Conservation (phyloP, 2,797 vertebrate genomes). For the Hemibagrus guttatus region DNA sequence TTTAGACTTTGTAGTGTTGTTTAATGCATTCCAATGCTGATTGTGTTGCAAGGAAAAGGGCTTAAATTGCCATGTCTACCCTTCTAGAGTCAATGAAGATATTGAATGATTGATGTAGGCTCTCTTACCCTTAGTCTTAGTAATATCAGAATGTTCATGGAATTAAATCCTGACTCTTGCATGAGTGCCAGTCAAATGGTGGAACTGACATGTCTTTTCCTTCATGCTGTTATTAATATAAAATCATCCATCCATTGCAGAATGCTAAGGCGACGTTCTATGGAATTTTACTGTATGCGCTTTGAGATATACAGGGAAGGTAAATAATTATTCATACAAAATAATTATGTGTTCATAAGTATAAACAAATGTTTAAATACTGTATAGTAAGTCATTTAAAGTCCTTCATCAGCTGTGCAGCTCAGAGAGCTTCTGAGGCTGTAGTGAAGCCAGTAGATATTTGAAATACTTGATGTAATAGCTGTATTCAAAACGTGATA, state of each 20-base stretch:
- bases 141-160: not conserved
- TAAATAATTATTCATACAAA: not conserved
- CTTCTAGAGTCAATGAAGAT: not conserved
- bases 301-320: not conserved
- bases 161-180: not conserved
- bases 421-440: no score
- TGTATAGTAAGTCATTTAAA: no score
- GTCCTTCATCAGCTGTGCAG: no score
- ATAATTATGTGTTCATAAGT: no score
- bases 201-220: not conserved
- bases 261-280: not conserved
- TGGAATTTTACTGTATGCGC: not conserved
- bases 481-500: not conserved
- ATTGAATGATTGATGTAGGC: not conserved
- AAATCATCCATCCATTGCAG: not conserved
- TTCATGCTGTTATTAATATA: not conserved
- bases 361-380: no score
- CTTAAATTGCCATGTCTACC: not conserved
- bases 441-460: no score
- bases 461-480: no score
- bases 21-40: slow-evolving; percentile 43
- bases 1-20: slow-evolving; percentile 36
- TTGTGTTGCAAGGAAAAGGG: slow-evolving; percentile 11
- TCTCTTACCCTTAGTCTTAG: not conserved
- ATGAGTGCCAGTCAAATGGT: not conserved